A percentile compares a stretch with the other conserved stretches of the same genome.
These are phyloP conservation scores for Aphodius sticticus DNA, from an alignment of 2,888 invertebrate genomes.

Conservation along the genomic window DNA sequence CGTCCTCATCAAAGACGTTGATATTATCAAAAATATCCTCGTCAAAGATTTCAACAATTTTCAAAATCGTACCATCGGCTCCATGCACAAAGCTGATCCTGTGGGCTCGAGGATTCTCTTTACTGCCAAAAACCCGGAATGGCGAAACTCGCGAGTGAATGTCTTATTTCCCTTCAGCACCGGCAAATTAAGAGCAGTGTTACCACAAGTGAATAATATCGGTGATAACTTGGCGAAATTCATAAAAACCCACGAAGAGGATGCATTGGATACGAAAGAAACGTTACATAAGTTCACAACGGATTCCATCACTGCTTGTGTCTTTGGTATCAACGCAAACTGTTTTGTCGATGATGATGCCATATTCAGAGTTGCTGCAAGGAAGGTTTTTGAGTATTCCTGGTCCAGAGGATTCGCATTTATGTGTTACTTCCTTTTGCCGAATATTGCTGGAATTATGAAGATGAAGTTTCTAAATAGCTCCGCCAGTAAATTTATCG, in stretches of 20 bases:
- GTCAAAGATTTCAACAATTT: constrained; percentile 63
- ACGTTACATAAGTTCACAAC: constrained; percentile 53
- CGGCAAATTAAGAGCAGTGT: constrained; percentile 65
- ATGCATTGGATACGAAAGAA: constrained; percentile 44
- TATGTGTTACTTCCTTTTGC: constrained; percentile 39
- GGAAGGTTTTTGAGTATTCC: constrained; percentile 47
- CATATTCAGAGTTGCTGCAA: constrained; percentile 51
- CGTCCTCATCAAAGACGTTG: constrained; percentile 59
- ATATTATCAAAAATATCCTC: constrained; percentile 60
- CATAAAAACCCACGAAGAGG: not conserved
- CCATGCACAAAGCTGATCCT: constrained; percentile 57
- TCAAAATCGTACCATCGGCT: constrained; percentile 59
- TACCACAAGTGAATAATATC: constrained; percentile 59
- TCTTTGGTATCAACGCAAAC: constrained; percentile 56
- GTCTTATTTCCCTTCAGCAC: constrained; percentile 64
- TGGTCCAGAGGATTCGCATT: constrained; percentile 40
- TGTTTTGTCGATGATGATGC: constrained; percentile 51
- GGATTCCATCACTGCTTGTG: constrained; percentile 57
- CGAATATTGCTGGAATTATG: constrained; percentile 35
- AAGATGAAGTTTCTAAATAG: constrained; percentile 31
- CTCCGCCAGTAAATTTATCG: constrained; percentile 26
- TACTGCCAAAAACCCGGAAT: constrained; percentile 60
- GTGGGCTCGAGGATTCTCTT: constrained; percentile 58
- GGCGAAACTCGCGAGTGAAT: constrained; percentile 63
- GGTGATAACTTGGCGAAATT: constrained; percentile 39